Conservation (phyloP, 2,797 vertebrate species). For the Scolopax bukidnonensis region DNA sequence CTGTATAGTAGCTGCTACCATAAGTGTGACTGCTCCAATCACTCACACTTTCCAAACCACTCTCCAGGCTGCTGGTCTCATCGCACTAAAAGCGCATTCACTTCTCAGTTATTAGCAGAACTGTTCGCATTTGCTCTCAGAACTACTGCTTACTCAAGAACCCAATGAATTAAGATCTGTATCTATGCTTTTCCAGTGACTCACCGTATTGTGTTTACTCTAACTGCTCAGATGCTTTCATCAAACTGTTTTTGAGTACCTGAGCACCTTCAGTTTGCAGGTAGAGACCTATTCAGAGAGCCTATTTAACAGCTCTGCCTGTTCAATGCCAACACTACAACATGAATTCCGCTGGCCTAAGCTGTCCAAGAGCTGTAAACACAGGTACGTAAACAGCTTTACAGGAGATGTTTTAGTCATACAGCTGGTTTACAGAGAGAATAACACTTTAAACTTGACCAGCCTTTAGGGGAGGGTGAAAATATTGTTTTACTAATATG, state of each 20-base stretch:
- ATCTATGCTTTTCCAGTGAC: background rate
- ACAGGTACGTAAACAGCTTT: background rate
- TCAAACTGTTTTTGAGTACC: background rate
- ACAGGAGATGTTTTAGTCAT: background rate
- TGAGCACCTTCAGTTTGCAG: slow-evolving; percentile 5
- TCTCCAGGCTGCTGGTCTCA: background rate
- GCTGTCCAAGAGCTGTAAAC: background rate
- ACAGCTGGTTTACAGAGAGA: background rate
- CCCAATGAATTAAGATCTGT: background rate
- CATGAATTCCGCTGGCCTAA: slow-evolving; percentile 34
- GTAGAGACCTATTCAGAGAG: slow-evolving; percentile 8
- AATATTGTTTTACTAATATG: background rate
- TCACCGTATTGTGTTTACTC: fast-evolving
- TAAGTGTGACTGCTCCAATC: fast-evolving
- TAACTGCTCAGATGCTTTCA: background rate
- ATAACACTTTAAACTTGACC: background rate
- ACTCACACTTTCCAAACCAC: background rate
- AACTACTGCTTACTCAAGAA: background rate
- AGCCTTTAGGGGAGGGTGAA: background rate
- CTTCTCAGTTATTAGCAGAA: background rate
- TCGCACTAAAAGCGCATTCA: fast-evolving
- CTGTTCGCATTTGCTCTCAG: background rate
- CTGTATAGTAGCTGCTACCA: fast-evolving
- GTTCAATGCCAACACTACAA: background rate
- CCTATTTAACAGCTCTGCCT: background rate